These are phyloP conservation scores for Synergus japonicus DNA, from an alignment of 2,888 invertebrate genomes.

Conservation along the genomic window DNA sequence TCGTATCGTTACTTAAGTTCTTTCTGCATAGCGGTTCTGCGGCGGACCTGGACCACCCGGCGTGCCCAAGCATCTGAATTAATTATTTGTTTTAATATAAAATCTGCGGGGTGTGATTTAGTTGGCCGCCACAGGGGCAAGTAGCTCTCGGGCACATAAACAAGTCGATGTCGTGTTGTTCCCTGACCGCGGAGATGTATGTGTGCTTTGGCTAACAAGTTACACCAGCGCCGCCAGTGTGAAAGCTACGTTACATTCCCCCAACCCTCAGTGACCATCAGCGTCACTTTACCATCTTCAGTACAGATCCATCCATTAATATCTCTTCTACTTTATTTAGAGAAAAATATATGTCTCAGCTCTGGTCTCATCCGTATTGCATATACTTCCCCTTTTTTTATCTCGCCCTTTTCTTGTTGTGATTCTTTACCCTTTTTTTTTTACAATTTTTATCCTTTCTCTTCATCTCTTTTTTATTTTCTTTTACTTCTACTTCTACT, in stretches of 20 bases:
- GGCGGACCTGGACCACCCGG: constrained; percentile 71
- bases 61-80: constrained; percentile 73
- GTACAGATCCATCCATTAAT: constrained; percentile 11
- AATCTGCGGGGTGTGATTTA: constrained; percentile 76
- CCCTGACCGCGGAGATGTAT: constrained; percentile 58
- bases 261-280: background rate
- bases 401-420: background rate
- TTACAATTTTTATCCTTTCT: background rate
- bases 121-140: constrained; percentile 71
- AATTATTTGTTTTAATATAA: constrained; percentile 78
- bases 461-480: background rate
- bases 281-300: background rate
- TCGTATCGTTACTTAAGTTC: constrained; percentile 49
- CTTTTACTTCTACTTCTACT: background rate
- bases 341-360: background rate
- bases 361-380: background rate
- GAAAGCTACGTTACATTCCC: constrained; percentile 53
- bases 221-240: constrained; percentile 59
- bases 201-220: constrained; percentile 62
- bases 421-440: background rate
- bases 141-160: constrained; percentile 70
- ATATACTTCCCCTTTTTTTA: background rate
- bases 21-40: constrained; percentile 38
- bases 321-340: background rate
- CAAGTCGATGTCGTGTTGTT: constrained; percentile 70